Evolutionary conservation across 2,113 vertebrate species (phyloP).

Genomic region (Pterocles orientalis): DNA sequence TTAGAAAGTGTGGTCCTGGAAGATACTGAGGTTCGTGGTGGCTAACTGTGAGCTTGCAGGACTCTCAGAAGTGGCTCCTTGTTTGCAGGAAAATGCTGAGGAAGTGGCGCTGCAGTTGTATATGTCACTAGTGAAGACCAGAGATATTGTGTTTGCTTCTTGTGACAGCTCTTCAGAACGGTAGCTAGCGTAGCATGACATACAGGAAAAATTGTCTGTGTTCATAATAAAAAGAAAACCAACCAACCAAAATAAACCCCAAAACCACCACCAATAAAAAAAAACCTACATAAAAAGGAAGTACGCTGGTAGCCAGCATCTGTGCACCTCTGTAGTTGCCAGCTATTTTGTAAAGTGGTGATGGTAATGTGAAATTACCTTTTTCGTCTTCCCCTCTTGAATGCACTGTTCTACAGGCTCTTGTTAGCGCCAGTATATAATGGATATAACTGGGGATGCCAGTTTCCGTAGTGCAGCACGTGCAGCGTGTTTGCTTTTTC

Average conservation of each 20-base stretch:
- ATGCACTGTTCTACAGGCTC: neutral
- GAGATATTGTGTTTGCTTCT: neutral
- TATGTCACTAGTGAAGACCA: neutral
- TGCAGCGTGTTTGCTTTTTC: neutral
- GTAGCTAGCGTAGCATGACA: neutral
- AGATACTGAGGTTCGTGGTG: rapidly evolving
- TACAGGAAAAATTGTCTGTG: neutral
- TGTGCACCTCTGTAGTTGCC: neutral
- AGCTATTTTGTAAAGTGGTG: neutral
- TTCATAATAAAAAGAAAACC: neutral
- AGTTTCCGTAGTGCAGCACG: neutral
- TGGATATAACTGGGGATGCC: neutral
- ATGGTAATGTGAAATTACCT: rapidly evolving
- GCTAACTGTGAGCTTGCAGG: neutral
- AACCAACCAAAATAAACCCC: neutral
- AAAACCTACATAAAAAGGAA: neutral
- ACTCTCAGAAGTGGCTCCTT: neutral
- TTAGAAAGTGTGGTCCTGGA: neutral
- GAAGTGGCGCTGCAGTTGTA: neutral
- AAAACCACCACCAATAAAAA: neutral
- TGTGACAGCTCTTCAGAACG: neutral
- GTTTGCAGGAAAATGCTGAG: neutral
- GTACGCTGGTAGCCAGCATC: neutral
- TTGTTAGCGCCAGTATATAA: neutral
- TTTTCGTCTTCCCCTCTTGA: neutral